A percentile compares a stretch with the other conserved stretches of the same genome.
Evolutionary conservation across 2,113 vertebrate genomes (phyloP).

Genomic region (Ceyx margarethae): DNA sequence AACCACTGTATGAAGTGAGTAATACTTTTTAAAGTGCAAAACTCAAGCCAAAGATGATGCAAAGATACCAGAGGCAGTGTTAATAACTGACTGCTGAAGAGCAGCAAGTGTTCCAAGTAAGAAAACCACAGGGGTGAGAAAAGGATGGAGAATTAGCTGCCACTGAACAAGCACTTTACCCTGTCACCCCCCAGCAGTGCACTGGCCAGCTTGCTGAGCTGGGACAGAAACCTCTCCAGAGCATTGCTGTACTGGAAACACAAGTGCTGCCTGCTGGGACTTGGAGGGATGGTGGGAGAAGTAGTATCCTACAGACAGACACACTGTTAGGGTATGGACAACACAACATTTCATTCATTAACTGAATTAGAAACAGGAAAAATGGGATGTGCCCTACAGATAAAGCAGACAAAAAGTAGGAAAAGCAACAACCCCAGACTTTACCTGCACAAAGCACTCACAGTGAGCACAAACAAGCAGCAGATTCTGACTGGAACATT

Average conservation of each 20-base stretch:
- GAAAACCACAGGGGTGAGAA: slow-evolving; percentile 7
- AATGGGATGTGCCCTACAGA: slow-evolving; percentile 45
- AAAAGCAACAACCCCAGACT: slow-evolving; percentile 67
- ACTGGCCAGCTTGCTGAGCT: background rate
- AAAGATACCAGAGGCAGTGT: background rate
- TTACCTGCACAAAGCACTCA: slow-evolving; percentile 68
- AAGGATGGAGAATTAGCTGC: background rate
- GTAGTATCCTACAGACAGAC: slow-evolving; percentile 18
- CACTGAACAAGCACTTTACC: background rate
- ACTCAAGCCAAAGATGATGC: background rate
- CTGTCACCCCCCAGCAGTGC: background rate
- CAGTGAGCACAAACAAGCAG: slow-evolving; percentile 67
- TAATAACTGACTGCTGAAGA: slow-evolving; percentile 3
- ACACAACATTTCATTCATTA: slow-evolving; percentile 19
- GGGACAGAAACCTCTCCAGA: background rate
- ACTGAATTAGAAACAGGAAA: slow-evolving; percentile 30
- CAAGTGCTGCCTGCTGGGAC: background rate
- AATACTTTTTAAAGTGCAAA: background rate
- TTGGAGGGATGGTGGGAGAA: background rate
- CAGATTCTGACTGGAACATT: slow-evolving; percentile 66
- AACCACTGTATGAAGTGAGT: background rate
- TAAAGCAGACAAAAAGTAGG: slow-evolving; percentile 53
- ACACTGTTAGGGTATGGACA: background rate
- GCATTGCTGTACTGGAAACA: background rate
- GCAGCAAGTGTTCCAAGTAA: background rate